Conservation (phyloP, 2,888 invertebrate species). For the Zygaena filipendulae region DNA sequence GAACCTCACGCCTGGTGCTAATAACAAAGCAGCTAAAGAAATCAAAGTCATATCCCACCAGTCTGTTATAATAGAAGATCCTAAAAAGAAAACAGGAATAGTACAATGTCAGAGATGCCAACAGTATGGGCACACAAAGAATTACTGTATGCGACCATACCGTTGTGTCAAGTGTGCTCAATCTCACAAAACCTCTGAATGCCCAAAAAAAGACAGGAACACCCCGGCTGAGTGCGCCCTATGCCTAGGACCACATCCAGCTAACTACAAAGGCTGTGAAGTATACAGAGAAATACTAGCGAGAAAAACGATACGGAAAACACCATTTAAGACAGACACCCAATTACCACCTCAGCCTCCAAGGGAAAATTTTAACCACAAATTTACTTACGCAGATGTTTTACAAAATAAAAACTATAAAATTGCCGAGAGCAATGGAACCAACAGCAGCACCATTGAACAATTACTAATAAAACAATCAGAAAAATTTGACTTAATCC, state of each 20-base stretch:
- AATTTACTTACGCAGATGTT: no score
- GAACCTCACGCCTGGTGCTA: constrained; percentile 7
- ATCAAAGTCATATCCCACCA: constrained; percentile 14
- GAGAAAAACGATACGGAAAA: constrained; percentile 2
- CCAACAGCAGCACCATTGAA: no score
- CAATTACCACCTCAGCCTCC: no score
- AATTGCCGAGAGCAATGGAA: no score
- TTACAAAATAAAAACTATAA: no score
- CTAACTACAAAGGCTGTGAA: constrained; percentile 13
- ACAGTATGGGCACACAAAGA: background rate
- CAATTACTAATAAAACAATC: constrained; percentile 12
- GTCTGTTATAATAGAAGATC: constrained; percentile 15
- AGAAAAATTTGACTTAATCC: constrained; percentile 15
- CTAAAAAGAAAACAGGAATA: constrained; percentile 11
- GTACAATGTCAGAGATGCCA: background rate
- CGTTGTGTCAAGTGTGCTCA: constrained; percentile 1
- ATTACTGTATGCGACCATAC: no score
- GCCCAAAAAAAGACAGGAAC: constrained; percentile 14
- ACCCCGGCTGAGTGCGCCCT: constrained; percentile 15
- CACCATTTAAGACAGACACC: no score
- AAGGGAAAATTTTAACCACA: no score
- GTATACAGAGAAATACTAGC: constrained; percentile 13
- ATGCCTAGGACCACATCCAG: constrained; percentile 10
- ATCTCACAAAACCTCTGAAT: constrained; percentile 8
- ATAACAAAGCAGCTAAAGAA: constrained; percentile 10